Evolutionary conservation across 2,113 vertebrate species (phyloP).

Genomic region (Procavia capensis): DNA sequence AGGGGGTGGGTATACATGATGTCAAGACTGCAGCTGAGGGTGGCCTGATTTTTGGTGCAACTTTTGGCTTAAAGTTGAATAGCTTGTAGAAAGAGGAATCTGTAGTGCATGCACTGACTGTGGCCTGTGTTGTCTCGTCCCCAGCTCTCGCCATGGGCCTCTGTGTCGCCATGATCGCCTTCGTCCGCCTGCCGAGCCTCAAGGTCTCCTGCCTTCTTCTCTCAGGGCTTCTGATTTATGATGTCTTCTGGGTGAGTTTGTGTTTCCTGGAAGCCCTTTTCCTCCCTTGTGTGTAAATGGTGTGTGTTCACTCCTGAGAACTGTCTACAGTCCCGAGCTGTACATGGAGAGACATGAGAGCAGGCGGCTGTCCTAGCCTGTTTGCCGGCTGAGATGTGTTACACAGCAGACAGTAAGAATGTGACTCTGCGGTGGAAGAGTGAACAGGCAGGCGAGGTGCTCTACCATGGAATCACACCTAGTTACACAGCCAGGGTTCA

Average conservation of each 20-base stretch:
- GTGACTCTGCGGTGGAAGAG: not conserved
- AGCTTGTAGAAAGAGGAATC: not conserved
- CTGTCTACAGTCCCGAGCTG: not conserved
- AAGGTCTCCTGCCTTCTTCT: slow-evolving; percentile 99
- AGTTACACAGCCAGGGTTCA: too few species aligned
- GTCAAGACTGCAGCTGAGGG: not conserved
- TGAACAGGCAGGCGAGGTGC: not conserved
- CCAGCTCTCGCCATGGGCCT: slow-evolving; percentile 98
- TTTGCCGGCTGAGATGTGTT: not conserved
- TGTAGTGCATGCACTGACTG: not conserved
- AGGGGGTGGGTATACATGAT: rapidly evolving
- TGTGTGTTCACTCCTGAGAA: not conserved
- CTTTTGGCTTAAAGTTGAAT: not conserved
- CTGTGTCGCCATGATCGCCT: slow-evolving; percentile 99
- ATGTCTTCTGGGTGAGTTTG: slow-evolving; percentile 98
- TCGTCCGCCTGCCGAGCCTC: slow-evolving; percentile 98
- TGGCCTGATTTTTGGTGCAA: not conserved
- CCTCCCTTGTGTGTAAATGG: slow-evolving; percentile 39
- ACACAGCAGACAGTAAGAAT: not conserved
- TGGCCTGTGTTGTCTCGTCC: slow-evolving; percentile 43
- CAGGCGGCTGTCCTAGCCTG: not conserved
- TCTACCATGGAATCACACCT: not conserved
- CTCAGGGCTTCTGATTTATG: slow-evolving; percentile 98
- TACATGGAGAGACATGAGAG: not conserved
- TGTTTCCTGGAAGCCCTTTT: slow-evolving; percentile 44